Evolutionary conservation across 2,797 vertebrate genomes (phyloP).

Genomic region (Phoeniculus purpureus): DNA sequence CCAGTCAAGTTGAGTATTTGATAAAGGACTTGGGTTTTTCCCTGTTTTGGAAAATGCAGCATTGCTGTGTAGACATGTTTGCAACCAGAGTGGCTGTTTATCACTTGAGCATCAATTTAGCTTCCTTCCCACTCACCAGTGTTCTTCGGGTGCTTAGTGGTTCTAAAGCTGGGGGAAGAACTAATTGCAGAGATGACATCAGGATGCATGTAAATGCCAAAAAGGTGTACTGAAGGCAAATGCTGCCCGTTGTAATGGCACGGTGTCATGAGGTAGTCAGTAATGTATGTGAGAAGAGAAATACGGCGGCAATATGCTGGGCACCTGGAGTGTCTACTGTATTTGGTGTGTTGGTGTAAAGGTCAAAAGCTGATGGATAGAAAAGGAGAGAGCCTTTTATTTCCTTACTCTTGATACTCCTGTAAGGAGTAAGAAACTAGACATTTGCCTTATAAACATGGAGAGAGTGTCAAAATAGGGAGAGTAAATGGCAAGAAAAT

Average conservation of each 20-base stretch:
- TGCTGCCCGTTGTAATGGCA: not conserved
- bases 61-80: not conserved
- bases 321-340: not conserved
- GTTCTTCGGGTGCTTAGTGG: not conserved
- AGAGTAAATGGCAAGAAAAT: not conserved
- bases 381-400: not conserved
- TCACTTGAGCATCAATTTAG: not conserved
- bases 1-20: not conserved
- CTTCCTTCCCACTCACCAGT: not conserved
- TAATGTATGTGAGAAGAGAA: not conserved
- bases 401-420: not conserved
- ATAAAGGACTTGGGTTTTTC: not conserved
- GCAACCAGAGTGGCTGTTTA: not conserved
- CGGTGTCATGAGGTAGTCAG: not conserved
- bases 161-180: not conserved
- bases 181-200: not conserved
- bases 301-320: not conserved
- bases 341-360: fast-evolving
- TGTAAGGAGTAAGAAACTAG: not conserved
- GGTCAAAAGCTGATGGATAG: not conserved
- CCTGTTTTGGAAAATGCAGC: not conserved
- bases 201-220: not conserved
- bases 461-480: not conserved
- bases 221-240: not conserved
- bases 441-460: not conserved